phyloP scores from a whole-genome alignment of 1,140 invertebrate genomes.

The Drosophila auraria region DNA sequence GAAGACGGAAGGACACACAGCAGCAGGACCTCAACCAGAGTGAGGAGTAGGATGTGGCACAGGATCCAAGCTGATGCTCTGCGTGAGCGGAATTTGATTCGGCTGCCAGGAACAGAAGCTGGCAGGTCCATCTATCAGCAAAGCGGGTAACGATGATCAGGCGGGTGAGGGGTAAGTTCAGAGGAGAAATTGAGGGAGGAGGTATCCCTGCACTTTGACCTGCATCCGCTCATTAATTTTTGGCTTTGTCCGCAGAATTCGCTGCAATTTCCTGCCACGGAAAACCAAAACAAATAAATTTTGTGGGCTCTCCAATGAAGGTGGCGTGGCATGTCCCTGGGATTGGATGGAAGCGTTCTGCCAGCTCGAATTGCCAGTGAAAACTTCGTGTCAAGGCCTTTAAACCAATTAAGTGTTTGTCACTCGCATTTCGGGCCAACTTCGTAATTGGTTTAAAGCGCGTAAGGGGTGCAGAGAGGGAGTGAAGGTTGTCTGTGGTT shows the following conservation, averaged over 20 bases:
- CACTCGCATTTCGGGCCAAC: conserved; percentile 22
- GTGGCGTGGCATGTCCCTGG: conserved; percentile 1
- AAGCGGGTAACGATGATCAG: conserved; percentile 11
- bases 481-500: conserved; percentile 28
- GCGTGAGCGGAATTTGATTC: conserved; percentile 70
- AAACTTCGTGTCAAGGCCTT: conserved; percentile 31
- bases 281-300: conserved; percentile 39
- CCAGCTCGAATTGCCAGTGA: conserved; percentile 16
- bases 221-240: conserved; percentile 61
- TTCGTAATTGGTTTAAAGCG: conserved; percentile 47
- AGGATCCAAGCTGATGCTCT: conserved; percentile 22
- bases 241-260: conserved; percentile 25
- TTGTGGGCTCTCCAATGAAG: background rate
- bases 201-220: conserved; percentile 38
- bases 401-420: conserved; percentile 39
- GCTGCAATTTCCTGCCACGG: conserved; percentile 20
- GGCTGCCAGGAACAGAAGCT: conserved; percentile 55
- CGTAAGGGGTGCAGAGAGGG: too few relatives aligned
- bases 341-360: background rate
- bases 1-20: background rate
- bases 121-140: conserved; percentile 51
- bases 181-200: too few relatives aligned
- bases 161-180: background rate
- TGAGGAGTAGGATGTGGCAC: background rate
- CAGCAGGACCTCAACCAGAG: conserved; percentile 6